phyloP scores from a whole-genome alignment of 2,888 invertebrate genomes.

The Lycia hirtaria region DNA sequence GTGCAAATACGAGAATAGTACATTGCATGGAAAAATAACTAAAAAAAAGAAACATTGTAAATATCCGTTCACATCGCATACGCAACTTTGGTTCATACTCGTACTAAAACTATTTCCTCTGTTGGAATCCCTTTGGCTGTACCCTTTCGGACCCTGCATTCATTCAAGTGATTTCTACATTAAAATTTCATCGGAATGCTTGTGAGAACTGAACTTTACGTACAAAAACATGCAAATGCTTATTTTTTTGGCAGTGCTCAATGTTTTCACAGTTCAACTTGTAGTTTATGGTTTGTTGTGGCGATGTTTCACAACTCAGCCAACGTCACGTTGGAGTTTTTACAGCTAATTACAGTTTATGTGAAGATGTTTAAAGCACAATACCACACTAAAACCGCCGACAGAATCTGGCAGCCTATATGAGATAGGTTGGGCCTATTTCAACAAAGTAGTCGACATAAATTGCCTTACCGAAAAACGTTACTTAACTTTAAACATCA shows the following conservation, averaged over 20 bases:
- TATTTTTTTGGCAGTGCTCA: conserved; percentile 42
- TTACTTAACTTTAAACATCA: too few species aligned
- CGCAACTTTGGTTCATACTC: conserved; percentile 43
- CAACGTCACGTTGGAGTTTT: too few species aligned
- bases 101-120: conserved; percentile 44
- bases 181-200: conserved; percentile 52
- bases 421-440: too few species aligned
- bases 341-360: too few species aligned
- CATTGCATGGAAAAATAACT: conserved; percentile 15
- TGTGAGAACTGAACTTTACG: conserved; percentile 49
- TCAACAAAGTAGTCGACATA: too few species aligned
- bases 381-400: too few species aligned
- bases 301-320: too few species aligned
- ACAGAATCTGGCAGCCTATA: too few species aligned
- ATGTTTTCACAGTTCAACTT: conserved; percentile 20
- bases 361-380: too few species aligned
- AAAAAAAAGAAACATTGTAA: conserved; percentile 15
- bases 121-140: conserved; percentile 65
- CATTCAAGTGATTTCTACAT: conserved; percentile 70
- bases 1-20: neutral
- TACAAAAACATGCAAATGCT: conserved; percentile 40
- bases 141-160: conserved; percentile 64
- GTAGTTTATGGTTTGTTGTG: too few species aligned
- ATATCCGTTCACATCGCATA: neutral
- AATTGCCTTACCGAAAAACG: too few species aligned